Evolutionary conservation across 2,888 invertebrate species (phyloP), one percentile per base, ranked within the genome.

Genomic region (Brenthis ino): DNA sequence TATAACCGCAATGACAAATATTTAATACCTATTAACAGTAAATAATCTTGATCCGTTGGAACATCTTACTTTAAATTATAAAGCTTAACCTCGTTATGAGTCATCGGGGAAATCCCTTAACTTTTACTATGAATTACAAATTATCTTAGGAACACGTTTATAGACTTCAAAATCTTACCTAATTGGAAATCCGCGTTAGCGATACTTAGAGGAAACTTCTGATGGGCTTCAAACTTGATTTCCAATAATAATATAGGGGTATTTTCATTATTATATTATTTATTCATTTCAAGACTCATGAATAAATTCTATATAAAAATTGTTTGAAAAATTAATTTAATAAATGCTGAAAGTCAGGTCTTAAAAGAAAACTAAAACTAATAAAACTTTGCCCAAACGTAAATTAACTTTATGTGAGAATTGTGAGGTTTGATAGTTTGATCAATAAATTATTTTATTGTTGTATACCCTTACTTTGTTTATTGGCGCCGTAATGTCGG

Each of bases 371-470:
- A 24, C 24, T 48, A 28, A 60, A n/a, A 48, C 24, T 24, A 2
- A 60, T 60, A 60, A 48, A 60, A 60, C 51, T n/a, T 53, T 48
- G 28, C 5, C n/a, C 48, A 60, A 58, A 24, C 48, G 14, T 58
- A 58, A 58, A 60, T 60, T 58, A 48, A 48, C 12, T 58, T 58
- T 60, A 60, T 60, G 28, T 60, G 33, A 60, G 65, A 48, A 48
- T 60, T 48, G 48, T 60, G 47, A 28, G 24, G 48, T 60, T 48
- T 60, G 16, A 28, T 60, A 48, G 58, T 60, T 60, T 0, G n/a
- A 60, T 48, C 58, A 60, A 48, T 60, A 60, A 60, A 60, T 48
- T 60, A 48, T 60, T 60, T 60, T 60, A 60, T 60, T 60, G 11
- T 24, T 60, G 28, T 48, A 48, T 58, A 48, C 48, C 67, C 24